These are phyloP conservation scores for Thermophis baileyi DNA, from an alignment of 2,113 vertebrate genomes.

Conservation along the genomic window DNA sequence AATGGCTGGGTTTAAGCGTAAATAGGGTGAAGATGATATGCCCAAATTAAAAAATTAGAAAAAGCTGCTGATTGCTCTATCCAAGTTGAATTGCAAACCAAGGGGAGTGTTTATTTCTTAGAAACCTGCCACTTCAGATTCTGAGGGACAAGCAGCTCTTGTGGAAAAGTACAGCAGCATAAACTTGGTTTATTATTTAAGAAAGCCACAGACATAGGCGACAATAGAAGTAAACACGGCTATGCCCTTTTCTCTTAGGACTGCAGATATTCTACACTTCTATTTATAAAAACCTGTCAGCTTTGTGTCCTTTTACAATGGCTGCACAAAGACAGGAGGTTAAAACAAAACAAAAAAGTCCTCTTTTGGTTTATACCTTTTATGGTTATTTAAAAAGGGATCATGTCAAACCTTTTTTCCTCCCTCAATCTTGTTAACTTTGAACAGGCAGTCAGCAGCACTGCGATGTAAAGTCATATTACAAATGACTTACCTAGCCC, in stretches of 20 bases:
- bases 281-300: slow-evolving; percentile 42
- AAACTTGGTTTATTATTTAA: slow-evolving; percentile 15
- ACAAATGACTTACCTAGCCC: slow-evolving; percentile 26
- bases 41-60: neutral
- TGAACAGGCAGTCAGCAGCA: neutral
- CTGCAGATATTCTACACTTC: slow-evolving; percentile 15
- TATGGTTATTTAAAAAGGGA: slow-evolving; percentile 39
- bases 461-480: slow-evolving; percentile 13
- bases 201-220: neutral
- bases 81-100: neutral
- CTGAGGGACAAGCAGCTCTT: neutral
- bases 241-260: slow-evolving; percentile 35
- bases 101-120: neutral
- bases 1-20: neutral
- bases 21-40: neutral
- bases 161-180: neutral
- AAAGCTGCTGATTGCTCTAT: neutral
- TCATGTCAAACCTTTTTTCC: rapidly evolving
- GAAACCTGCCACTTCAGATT: neutral
- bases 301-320: neutral
- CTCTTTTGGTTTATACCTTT: slow-evolving; percentile 47
- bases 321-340: neutral
- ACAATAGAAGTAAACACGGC: slow-evolving; percentile 35
- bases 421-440: neutral
- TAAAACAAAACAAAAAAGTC: slow-evolving; percentile 6